Percentiles rank a stretch among this genome's conserved stretches.
These are phyloP conservation scores for Autographa pulchrina DNA, from an alignment of 2,888 invertebrate genomes.

Conservation along the genomic window DNA sequence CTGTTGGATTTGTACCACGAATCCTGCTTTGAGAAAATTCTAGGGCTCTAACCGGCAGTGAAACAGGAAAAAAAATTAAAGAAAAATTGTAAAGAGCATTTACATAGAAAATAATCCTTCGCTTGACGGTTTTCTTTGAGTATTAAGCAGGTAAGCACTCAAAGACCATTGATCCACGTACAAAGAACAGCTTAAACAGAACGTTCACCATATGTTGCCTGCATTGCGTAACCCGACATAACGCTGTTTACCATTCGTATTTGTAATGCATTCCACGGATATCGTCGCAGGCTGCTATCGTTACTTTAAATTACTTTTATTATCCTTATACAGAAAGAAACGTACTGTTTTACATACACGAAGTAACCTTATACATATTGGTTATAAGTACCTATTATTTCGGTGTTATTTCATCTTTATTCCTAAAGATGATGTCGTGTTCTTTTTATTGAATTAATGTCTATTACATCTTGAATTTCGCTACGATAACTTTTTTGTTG, in stretches of 20 bases:
- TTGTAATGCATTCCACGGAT: conserved; percentile 45
- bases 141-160: not conserved
- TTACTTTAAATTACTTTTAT: conserved; percentile 39
- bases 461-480: not conserved
- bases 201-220: conserved; percentile 19
- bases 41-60: no score
- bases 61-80: no score
- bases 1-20: no score
- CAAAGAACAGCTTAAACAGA: not conserved
- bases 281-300: conserved; percentile 24
- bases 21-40: no score
- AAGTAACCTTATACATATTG: not conserved
- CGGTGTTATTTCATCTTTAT: not conserved
- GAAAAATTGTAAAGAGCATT: not conserved
- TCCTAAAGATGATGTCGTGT: not conserved
- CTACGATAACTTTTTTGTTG: no score
- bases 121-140: not conserved
- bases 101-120: not conserved
- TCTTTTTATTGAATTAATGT: not conserved
- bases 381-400: not conserved
- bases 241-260: conserved; percentile 27
- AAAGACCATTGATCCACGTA: conserved; percentile 15
- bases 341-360: conserved; percentile 13
- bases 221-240: conserved; percentile 28
- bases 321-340: conserved; percentile 9